Percentiles rank a stretch among this genome's conserved stretches.
phyloP scores from a whole-genome alignment of 1,140 invertebrate species.

The Leptestheria dahalacensis region DNA sequence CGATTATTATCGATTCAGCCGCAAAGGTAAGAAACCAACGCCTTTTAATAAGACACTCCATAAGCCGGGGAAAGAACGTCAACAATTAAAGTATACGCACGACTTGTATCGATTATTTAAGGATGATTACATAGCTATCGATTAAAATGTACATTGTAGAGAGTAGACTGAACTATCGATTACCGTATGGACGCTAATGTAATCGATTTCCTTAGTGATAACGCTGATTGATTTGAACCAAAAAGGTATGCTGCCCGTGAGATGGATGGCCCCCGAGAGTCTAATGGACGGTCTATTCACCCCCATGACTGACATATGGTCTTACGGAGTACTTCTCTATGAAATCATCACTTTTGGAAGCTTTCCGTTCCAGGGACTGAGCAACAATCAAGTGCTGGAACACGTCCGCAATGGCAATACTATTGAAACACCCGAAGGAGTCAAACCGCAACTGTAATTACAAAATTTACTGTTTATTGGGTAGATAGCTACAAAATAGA shows the following conservation, averaged over 20 bases:
- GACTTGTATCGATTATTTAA: no score
- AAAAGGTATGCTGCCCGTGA: constrained; percentile 62
- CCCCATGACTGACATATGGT: constrained; percentile 69
- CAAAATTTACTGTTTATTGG: constrained; percentile 11
- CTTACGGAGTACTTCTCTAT: constrained; percentile 65
- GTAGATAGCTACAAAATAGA: no score
- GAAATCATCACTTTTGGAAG: constrained; percentile 77
- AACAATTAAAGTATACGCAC: no score
- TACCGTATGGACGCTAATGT: no score
- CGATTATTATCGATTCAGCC: constrained; percentile 73
- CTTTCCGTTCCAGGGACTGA: constrained; percentile 70
- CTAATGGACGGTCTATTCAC: constrained; percentile 66
- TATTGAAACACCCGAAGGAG: constrained; percentile 50
- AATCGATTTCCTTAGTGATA: no score
- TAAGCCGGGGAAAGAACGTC: no score
- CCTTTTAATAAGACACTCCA: not conserved
- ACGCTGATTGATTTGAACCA: not conserved
- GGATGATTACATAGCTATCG: no score
- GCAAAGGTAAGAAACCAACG: constrained; percentile 42
- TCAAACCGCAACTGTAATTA: constrained; percentile 62
- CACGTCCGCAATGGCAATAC: constrained; percentile 57
- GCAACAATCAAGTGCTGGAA: constrained; percentile 67
- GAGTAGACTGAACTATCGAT: no score
- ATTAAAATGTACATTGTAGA: no score
- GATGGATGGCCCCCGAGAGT: constrained; percentile 86